Evolutionary conservation across 2,888 invertebrate species (phyloP), one percentile per base, ranked within the genome.

Genomic region (Hyposoter didymator): DNA sequence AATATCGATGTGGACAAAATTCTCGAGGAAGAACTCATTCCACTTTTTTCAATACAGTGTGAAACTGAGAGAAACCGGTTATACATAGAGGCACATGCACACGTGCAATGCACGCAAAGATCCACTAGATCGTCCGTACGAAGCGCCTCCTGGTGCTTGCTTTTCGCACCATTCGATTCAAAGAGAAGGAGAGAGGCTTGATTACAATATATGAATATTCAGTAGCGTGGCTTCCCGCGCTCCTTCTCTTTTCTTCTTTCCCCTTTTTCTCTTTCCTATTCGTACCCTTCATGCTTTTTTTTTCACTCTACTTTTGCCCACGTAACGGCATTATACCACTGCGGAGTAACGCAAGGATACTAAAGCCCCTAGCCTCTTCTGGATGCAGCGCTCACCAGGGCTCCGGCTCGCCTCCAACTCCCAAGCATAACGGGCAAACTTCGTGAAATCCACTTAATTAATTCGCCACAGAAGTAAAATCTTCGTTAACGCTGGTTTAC

Each of bases 141-240:
- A 14, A 52, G 66, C 66, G 67, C 39, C 43, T 22, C 19, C 39
- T 17, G 67, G 67, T 45, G 74, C 78, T 79, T 69, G 76, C 78
- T 84, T 84, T 81, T 67, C 75, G 74, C 79, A 49, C 82, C 59
- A 82, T 49, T 52, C 75, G 70, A 75, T 69, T 86, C 69, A 59
- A 22, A 17, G 87, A 59, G 70, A 45, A 78, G 76, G 22, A n/a
- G 47, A 43, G 19, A 39, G 78, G 82, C 82, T 84, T 91, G 90
- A 93, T 93, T 93, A 93, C 92, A 93, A 93, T 93, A 93, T 90
- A 93, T 93, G 93, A 93, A 93, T 93, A 93, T 93, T 93, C 93
- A 93, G 88, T 84, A 90, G 88, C 86, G 89, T 90, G 87, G 89
- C 88, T 85, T 87, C 86, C 87, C 89, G 85, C 88, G 84, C 88